Evolutionary conservation across 2,113 vertebrate species (phyloP).

Genomic region (Haemorhous mexicanus): DNA sequence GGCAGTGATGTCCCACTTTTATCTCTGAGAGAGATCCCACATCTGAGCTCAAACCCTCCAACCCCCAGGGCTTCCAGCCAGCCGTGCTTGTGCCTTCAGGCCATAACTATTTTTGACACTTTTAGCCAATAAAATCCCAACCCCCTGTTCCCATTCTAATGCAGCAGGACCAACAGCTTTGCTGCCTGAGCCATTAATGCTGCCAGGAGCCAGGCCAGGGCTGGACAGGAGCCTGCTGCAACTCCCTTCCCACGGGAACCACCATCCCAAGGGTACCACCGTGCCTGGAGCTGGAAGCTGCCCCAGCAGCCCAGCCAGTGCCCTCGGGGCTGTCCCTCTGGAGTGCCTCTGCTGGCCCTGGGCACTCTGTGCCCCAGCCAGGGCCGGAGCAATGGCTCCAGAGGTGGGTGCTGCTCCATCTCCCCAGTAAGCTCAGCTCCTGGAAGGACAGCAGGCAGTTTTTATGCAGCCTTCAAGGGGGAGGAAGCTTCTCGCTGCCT

Average conservation of each 20-base stretch:
- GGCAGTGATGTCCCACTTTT: conserved; percentile 2
- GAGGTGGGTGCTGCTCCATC: accelerated
- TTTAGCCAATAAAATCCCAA: not conserved
- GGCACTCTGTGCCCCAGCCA: not conserved
- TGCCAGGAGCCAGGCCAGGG: not conserved
- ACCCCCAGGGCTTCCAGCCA: not conserved
- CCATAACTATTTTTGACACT: not conserved
- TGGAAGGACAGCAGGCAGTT: not conserved
- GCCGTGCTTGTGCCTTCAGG: not conserved
- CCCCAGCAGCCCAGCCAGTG: not conserved
- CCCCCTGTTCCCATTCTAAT: no score
- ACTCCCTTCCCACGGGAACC: not conserved
- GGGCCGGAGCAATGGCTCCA: not conserved
- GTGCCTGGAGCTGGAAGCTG: accelerated
- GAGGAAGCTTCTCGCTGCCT: conserved; percentile 6
- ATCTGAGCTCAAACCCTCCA: not conserved
- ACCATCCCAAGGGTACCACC: accelerated
- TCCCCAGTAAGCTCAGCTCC: not conserved
- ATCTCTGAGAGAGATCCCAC: not conserved
- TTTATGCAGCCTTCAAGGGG: not conserved
- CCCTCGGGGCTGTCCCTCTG: not conserved
- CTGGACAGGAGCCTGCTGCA: not conserved
- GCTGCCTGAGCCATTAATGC: accelerated
- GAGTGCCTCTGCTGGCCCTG: not conserved
- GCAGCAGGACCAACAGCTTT: accelerated